These are phyloP conservation scores for Cordilura impudica DNA, from an alignment of 2,888 invertebrate species.

Conservation along the genomic window DNA sequence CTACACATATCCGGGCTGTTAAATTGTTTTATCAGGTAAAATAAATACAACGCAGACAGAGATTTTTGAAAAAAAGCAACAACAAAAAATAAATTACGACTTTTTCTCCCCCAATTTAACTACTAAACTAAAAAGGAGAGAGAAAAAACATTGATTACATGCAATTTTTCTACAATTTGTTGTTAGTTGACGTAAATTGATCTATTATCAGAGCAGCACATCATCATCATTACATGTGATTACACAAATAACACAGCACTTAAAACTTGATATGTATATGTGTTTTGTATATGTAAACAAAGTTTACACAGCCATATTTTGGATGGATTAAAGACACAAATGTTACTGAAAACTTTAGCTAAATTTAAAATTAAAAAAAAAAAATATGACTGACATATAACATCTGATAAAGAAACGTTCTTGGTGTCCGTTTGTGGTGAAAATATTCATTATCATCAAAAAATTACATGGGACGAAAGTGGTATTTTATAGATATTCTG, in stretches of 20 bases:
- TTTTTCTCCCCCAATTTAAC: slow-evolving; percentile 33
- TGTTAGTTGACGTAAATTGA: slow-evolving; percentile 43
- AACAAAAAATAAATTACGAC: slow-evolving; percentile 14
- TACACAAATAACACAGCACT: not conserved
- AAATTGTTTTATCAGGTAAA: slow-evolving; percentile 19
- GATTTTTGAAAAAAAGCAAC: not conserved
- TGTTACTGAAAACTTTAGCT: too few relatives aligned
- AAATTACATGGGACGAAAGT: too few relatives aligned
- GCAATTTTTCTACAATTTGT: slow-evolving; percentile 53
- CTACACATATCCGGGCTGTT: not conserved
- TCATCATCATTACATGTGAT: not conserved
- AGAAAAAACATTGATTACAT: slow-evolving; percentile 22
- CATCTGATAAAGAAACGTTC: too few relatives aligned
- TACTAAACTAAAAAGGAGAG: slow-evolving; percentile 1
- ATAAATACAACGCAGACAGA: slow-evolving; percentile 1
- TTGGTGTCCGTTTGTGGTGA: too few relatives aligned
- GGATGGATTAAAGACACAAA: too few relatives aligned
- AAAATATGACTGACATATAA: too few relatives aligned
- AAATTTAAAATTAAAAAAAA: too few relatives aligned
- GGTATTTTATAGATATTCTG: too few relatives aligned
- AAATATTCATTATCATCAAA: too few relatives aligned
- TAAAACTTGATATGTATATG: not conserved
- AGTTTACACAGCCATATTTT: too few relatives aligned
- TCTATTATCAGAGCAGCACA: not conserved
- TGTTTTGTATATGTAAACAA: not conserved